Base-by-base conservation (phyloP, 2,797 vertebrate genomes). In the Pantherophis vulpinus region DNA sequence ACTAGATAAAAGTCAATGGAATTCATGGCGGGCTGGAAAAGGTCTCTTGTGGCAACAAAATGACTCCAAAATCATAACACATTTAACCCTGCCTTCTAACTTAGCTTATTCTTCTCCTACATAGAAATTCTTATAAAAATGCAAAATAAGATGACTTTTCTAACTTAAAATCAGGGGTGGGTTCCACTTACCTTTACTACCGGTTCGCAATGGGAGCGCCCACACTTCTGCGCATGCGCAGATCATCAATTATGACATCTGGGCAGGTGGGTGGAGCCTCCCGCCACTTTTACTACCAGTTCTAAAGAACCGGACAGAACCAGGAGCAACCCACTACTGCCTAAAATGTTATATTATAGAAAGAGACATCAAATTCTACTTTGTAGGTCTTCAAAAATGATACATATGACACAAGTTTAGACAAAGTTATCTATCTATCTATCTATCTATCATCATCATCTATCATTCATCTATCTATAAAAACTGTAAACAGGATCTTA, bases 371-470 rank as follows among this genome's bases (percentile, higher is more conserved):
- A 94, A 95, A 93, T 90, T 88, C 93, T 74, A 94, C 91, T 95
- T 87, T 93, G 18, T 83, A 70, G 79, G 94, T n/a, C 18, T 32
- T 95, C 54, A 25, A 27, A 91, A 97, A 88, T 97, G 70, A 63
- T 86, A 91, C 93, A 94, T 9, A 87, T 5, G 58, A 79, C 9
- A 86, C 25, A 92, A 87, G 90, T 95, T 88, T 94, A 94, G 92
- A 89, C n/a, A 94, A 93, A 92, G 89, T 90, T 70, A 16, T 32
- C 63, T 66, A n/a, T 61, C 59, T 25, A 25, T 60, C 6, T 60
- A 60, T 60, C 59, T 60, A 60, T 60, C 59, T 60, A 61, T 25
- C 25, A 61, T 61, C 25, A 61, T 61, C 9, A 27, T 63, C 61
- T 61, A 63, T 66, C 63, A 54, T 10, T 10, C 13, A 66, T 66